Conservation (phyloP, 2,797 vertebrate genomes). For the Urocyon cinereoargenteus region DNA sequence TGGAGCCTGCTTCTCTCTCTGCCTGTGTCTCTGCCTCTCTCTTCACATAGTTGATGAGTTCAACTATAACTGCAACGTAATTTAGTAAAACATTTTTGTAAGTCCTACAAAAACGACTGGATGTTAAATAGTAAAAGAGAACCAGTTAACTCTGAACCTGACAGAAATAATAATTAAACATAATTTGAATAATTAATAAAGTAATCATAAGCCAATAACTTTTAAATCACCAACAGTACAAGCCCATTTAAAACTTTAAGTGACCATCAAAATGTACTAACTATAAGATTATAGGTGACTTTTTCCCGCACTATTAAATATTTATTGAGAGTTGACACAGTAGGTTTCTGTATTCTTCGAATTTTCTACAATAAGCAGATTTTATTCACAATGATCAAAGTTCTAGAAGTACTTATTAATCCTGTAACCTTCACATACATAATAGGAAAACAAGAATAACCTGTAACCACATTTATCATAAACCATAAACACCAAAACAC, state of each 20-base stretch:
- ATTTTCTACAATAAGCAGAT: slow-evolving; percentile 43
- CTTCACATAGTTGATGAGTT: slow-evolving; percentile 1
- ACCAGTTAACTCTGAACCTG: slow-evolving; percentile 23
- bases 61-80: slow-evolving; percentile 4
- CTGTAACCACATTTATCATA: slow-evolving; percentile 21
- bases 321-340: not conserved
- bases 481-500: slow-evolving; percentile 12
- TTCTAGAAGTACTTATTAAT: slow-evolving; percentile 51
- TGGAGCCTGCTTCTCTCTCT: no score
- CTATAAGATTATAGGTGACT: slow-evolving; percentile 10
- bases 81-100: slow-evolving; percentile 19
- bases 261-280: slow-evolving; percentile 15
- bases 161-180: not conserved
- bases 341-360: slow-evolving; percentile 26
- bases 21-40: no score
- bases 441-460: slow-evolving; percentile 62
- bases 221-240: slow-evolving; percentile 35
- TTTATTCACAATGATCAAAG: slow-evolving; percentile 41
- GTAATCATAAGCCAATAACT: not conserved
- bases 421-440: not conserved
- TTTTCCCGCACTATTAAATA: slow-evolving; percentile 36
- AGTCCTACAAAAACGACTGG: not conserved
- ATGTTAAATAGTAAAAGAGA: slow-evolving; percentile 55
- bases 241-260: slow-evolving; percentile 65
- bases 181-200: slow-evolving; percentile 3